phyloP scores from a whole-genome alignment of 2,888 invertebrate species.

The Torymus auratus region DNA sequence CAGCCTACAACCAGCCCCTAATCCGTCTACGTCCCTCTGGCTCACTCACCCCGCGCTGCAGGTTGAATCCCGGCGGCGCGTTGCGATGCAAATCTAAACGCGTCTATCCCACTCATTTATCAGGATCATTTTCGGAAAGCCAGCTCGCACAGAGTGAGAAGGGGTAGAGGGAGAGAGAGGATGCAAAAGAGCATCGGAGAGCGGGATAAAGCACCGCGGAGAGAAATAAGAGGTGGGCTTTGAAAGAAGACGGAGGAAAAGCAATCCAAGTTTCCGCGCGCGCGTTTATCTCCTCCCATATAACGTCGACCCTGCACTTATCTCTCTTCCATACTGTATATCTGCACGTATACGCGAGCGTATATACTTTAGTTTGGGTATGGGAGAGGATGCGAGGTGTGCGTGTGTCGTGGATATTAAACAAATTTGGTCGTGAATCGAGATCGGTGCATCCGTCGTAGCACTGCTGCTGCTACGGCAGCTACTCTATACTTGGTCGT shows the following conservation, averaged over 20 bases:
- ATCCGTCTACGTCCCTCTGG: constrained; percentile 46
- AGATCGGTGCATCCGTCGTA: no score
- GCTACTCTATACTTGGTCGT: no score
- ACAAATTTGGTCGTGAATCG: no score
- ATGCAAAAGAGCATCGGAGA: neutral
- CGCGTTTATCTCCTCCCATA: constrained; percentile 39
- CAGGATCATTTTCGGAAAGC: constrained; percentile 64
- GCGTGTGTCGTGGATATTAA: no score
- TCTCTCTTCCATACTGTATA: neutral
- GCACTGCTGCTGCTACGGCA: no score
- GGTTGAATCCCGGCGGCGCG: constrained; percentile 2
- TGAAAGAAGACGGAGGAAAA: constrained; percentile 50
- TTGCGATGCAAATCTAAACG: constrained; percentile 61
- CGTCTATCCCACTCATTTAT: constrained; percentile 62
- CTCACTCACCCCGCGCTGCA: constrained; percentile 4
- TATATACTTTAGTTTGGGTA: neutral
- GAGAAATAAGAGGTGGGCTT: constrained; percentile 1
- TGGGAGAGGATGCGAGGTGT: neutral
- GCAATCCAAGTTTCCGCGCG: constrained; percentile 55
- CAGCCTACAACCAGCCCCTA: constrained; percentile 20
- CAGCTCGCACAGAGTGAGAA: constrained; percentile 5
- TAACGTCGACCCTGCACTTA: constrained; percentile 29
- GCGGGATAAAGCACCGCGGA: neutral
- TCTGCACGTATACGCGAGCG: neutral
- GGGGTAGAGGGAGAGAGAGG: neutral